Base-by-base conservation (phyloP, 2,797 vertebrate genomes). In the Falco peregrinus region DNA sequence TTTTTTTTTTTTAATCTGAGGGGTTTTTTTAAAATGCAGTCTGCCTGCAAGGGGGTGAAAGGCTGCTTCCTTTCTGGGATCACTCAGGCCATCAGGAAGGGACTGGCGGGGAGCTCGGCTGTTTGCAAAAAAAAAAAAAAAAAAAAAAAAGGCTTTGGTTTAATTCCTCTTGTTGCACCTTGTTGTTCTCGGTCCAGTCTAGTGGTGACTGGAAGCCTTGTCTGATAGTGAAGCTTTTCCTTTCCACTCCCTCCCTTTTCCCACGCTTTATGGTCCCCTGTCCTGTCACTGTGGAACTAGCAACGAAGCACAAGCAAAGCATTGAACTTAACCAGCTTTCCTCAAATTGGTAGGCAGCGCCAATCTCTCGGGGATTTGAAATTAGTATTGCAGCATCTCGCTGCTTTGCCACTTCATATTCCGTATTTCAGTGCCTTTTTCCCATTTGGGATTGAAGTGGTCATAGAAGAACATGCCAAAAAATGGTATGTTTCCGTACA, bases 141-240 rank as follows among this genome's bases (percentile, higher is more conserved):
- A 87, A 45, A 45, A 45, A 95, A 87, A 94, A 95, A 86, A 68
- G 85, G 92, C 89, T 96, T 97, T 96, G 96, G 96, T 97, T 98
- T 92, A 97, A 98, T 98, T 98, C 97, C 98, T 98, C 98, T 98
- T 96, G 95, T 98, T 98, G 98, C 98, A 98, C 98, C 98, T 99
- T 98, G 98, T 99, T 98, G 98, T 99, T 99, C 98, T 98, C 98
- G 60, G 97, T 96, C 98, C 97, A 98, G 98, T 98, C 98, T 95
- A 89, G 19, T 96, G 97, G 85, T 95, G 98, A 99, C 98, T 99
- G 98, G 98, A 98, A 98, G 98, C 98, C 98, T 98, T 98, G 98
- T 98, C 98, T 98, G 95, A 94, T 97, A 98, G 97, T 98, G 98
- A 97, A 99, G 98, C 98, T 98, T 98, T 87, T 97, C 98, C 92